Evolutionary conservation across 2,888 invertebrate genomes (phyloP).

Genomic region (Heliconius sara): DNA sequence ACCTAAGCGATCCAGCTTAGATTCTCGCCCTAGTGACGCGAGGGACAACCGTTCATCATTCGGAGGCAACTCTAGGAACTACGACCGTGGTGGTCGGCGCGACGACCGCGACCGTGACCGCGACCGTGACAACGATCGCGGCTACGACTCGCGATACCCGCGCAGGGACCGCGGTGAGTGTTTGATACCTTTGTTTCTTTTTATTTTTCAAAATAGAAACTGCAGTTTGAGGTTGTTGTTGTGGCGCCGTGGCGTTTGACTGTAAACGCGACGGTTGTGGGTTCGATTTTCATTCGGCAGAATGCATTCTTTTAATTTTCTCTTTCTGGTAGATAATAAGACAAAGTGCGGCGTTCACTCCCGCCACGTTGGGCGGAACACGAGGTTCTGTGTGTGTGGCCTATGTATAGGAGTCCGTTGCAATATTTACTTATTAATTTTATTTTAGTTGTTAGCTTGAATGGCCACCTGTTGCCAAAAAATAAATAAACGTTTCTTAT

Average conservation of each 20-base stretch:
- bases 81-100: conserved; percentile 82
- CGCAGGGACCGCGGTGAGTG: conserved; percentile 77
- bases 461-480: too few relatives aligned
- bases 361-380: too few relatives aligned
- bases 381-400: too few relatives aligned
- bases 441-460: too few relatives aligned
- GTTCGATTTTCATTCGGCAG: neutral
- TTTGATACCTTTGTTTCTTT: neutral
- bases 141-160: conserved; percentile 82
- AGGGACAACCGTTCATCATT: conserved; percentile 77
- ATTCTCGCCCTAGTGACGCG: conserved; percentile 74
- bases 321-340: neutral
- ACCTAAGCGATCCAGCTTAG: conserved; percentile 81
- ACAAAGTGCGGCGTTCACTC: neutral
- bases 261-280: neutral
- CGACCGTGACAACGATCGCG: conserved; percentile 84
- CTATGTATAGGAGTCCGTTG: neutral
- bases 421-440: too few relatives aligned
- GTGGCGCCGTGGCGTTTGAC: too few relatives aligned
- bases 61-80: conserved; percentile 76
- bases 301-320: neutral
- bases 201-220: neutral
- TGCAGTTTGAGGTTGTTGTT: too few relatives aligned
- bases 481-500: too few relatives aligned
- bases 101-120: conserved; percentile 83